Base-by-base conservation (phyloP, 2,888 invertebrate genomes). In the Pimpla rufipes region DNA sequence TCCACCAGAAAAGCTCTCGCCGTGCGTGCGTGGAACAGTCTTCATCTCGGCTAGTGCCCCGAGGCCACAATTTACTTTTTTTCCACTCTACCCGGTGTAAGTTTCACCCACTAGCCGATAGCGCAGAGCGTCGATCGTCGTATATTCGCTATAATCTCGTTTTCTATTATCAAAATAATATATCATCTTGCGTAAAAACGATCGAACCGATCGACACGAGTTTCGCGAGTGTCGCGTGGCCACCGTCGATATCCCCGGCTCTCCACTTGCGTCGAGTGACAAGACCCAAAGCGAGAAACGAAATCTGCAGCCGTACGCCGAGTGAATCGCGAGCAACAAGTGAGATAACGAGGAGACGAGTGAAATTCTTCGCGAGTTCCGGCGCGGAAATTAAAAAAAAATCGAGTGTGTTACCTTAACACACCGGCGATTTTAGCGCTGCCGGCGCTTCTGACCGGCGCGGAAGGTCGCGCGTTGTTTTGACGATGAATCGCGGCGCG, bases 1-100 rank as follows among this genome's bases (percentile, higher is more conserved):
- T 95, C 95, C 95, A 95, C 95, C 95, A 94, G 91, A 88, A 88
- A 88, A 88, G 88, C 88, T 87, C 87, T 88, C 86, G n/a, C 85
- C 81, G 90, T 88, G 89, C 88, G 89, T 87, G 87, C 86, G 85
- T 88, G 70, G 84, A 89, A 84, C 79, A 84, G 84, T 87, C 87
- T 88, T 87, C 86, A 68, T 82, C 86, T 88, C 89, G 90, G 88
- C 88, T 84, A 86, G 83, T 87, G 88, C 83, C 87, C 86, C 89
- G 89, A 89, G 88, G 89, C 86, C 83, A 84, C 73, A 66, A 82
- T 68, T 70, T 70, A 81, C 77, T 82, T 85, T 81, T 85, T 86
- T 85, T 82, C 82, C 81, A 78, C 79, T 83, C 83, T 76, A 87
- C 84, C 87, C 85, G 88, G 89, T 89, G 90, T 90, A 90, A 90